phyloP scores from a whole-genome alignment of 2,888 invertebrate species.

The Micoletzkya japonica region DNA sequence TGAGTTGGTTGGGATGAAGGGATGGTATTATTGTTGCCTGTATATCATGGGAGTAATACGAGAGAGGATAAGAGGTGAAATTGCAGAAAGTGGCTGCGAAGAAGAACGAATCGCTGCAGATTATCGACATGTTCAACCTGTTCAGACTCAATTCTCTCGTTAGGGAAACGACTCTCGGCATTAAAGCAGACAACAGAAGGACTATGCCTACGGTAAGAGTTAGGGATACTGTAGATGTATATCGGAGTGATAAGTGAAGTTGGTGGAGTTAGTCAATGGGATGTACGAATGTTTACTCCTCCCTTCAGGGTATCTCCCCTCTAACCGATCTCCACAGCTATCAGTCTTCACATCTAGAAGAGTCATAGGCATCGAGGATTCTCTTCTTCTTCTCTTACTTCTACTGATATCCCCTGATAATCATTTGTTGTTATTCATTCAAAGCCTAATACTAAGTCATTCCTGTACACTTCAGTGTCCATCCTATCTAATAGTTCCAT shows the following conservation, averaged over 20 bases:
- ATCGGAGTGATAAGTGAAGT: no score
- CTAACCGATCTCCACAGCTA: slow-evolving; percentile 20
- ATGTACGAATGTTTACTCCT: no score
- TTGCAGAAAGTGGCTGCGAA: slow-evolving; percentile 61
- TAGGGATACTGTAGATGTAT: neutral
- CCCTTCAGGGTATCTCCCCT: slow-evolving; percentile 12
- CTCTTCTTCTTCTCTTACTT: neutral
- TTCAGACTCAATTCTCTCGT: slow-evolving; percentile 57
- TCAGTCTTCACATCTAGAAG: no score
- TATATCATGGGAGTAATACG: slow-evolving; percentile 16
- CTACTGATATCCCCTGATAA: no score
- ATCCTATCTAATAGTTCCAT: no score
- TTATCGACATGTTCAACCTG: slow-evolving; percentile 62
- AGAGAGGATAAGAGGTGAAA: neutral
- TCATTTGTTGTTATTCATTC: no score
- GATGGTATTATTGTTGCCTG: neutral
- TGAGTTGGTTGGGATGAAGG: slow-evolving; percentile 19
- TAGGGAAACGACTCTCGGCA: slow-evolving; percentile 57
- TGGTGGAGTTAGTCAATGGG: no score
- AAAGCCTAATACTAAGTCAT: no score
- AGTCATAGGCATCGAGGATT: neutral
- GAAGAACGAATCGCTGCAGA: slow-evolving; percentile 62
- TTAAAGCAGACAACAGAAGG: slow-evolving; percentile 7
- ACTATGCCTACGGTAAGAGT: neutral
- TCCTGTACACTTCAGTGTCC: no score